phyloP scores from a whole-genome alignment of 2,888 invertebrate genomes.

The Ormyrus labotus region DNA sequence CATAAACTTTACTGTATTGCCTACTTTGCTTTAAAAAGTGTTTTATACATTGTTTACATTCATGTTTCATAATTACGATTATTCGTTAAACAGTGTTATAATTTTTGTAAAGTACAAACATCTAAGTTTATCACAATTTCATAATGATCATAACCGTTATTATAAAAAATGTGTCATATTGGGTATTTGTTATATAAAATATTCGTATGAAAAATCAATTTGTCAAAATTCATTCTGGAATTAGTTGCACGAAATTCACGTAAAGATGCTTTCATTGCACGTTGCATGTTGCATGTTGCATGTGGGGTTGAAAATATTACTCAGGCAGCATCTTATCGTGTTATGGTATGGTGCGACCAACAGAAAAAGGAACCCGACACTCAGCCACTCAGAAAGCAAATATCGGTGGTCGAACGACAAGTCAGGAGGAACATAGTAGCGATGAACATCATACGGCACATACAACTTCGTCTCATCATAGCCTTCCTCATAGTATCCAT shows the following conservation, averaged over 20 bases:
- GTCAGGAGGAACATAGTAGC: conserved; percentile 77
- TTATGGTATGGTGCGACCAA: conserved; percentile 67
- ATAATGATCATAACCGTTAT: too few species aligned
- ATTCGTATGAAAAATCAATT: conserved; percentile 1
- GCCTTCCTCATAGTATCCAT: conserved; percentile 72
- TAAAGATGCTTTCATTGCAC: conserved; percentile 47
- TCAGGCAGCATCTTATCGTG: conserved; percentile 68
- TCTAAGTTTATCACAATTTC: too few species aligned
- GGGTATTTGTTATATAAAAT: not conserved
- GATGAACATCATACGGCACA: conserved; percentile 75
- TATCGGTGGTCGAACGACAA: conserved; percentile 71
- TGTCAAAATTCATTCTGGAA: not conserved
- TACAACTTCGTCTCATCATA: conserved; percentile 73
- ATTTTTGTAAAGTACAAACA: too few species aligned
- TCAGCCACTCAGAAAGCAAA: conserved; percentile 67
- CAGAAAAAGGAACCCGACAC: conserved; percentile 70
- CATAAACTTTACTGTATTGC: not conserved
- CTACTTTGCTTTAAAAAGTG: conserved; percentile 23
- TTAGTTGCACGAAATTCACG: conserved; percentile 11
- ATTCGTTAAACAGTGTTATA: too few species aligned
- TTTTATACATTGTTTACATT: conserved; percentile 24
- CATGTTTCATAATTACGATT: not conserved
- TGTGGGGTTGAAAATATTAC: conserved; percentile 63
- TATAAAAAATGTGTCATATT: too few species aligned
- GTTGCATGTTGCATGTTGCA: conserved; percentile 62